Evolutionary conservation across 2,888 invertebrate genomes (phyloP).

Genomic region (Panopea generosa): DNA sequence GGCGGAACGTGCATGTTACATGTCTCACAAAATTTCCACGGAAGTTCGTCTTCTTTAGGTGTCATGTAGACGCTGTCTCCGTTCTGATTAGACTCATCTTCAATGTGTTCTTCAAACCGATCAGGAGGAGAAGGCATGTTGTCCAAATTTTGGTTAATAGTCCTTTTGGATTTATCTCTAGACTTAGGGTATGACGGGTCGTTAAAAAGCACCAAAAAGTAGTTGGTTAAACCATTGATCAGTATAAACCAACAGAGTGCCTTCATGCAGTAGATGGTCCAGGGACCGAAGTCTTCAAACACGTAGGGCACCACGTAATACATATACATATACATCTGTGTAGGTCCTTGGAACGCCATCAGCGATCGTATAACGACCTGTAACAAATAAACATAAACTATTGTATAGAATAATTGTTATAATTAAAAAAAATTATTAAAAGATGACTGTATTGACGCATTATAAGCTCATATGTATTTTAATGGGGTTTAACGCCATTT

Average conservation of each 20-base stretch:
- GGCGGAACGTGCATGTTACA: conserved; percentile 75
- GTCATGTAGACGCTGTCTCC: conserved; percentile 55
- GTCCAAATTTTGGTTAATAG: conserved; percentile 34
- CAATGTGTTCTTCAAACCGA: conserved; percentile 47
- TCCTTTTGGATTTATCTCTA: conserved; percentile 53
- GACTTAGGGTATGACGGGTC: conserved; percentile 54
- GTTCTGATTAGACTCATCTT: conserved; percentile 17
- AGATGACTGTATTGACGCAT: too few relatives aligned
- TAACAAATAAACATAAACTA: too few relatives aligned
- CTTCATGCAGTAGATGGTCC: conserved; percentile 72
- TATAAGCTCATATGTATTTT: too few relatives aligned
- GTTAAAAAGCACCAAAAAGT: conserved; percentile 71
- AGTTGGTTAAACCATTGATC: conserved; percentile 69
- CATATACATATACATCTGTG: conserved; percentile 69
- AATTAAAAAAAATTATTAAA: too few relatives aligned
- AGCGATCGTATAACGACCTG: conserved; percentile 55
- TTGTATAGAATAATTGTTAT: too few relatives aligned
- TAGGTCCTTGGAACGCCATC: conserved; percentile 68
- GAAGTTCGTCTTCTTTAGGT: conserved; percentile 62
- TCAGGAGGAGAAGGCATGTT: conserved; percentile 61
- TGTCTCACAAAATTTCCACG: conserved; percentile 71
- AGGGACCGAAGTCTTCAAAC: conserved; percentile 65
- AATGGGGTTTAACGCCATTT: too few relatives aligned
- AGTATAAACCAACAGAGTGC: conserved; percentile 66
- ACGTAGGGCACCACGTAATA: conserved; percentile 67